Evolutionary conservation across 2,888 invertebrate species (phyloP), one percentile per base, ranked within the genome.

Genomic region (Notodonta dromedarius): DNA sequence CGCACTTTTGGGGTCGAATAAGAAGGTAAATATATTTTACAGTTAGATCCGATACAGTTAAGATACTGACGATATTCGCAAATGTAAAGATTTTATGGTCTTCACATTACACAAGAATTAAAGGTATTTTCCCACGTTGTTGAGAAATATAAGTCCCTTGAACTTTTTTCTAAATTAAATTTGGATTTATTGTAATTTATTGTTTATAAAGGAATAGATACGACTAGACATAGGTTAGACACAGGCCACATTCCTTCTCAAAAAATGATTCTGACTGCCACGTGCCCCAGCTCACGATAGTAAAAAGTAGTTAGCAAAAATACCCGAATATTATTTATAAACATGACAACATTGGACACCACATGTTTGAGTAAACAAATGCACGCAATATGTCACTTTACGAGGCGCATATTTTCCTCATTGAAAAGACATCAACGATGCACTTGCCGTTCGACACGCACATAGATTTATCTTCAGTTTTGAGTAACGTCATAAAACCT

Each of bases 21-120:
- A 78, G 80, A 83, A 87, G 88, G 88, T 88, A 86, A 83, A 81
- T 83, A 80, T 81, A 35, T 80, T 80, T 77, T 80, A 82, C 80
- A 77, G 82, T 82, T 82, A 82, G 69, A 70, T 72, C 74, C 61
- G 71, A 69, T 79, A 82, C 77, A 77, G 74, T 79, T 78, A 79
- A 76, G 71, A 70, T 71, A 61, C 58, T 70, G 53, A 62, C 56
- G 50, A 54, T 12, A 39, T 39, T 54, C 9, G n/a, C 39, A 54
- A 54, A 39, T 54, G 50, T 16, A 6, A 11, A 16, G 9, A 50
- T 50, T 2, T 50, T 16, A 1, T 46, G 13, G 46, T n/a, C 46
- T 11, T 42, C 42, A 46, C 46, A n/a, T 5, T 46, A 46, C 5
- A 6, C n/a, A n/a, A 46, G 8, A 11, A 42, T 42, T 11, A 42